phyloP scores from a whole-genome alignment of 37 sponge, comb jelly and placozoan genomes.

The Spongilla lacustris region DNA sequence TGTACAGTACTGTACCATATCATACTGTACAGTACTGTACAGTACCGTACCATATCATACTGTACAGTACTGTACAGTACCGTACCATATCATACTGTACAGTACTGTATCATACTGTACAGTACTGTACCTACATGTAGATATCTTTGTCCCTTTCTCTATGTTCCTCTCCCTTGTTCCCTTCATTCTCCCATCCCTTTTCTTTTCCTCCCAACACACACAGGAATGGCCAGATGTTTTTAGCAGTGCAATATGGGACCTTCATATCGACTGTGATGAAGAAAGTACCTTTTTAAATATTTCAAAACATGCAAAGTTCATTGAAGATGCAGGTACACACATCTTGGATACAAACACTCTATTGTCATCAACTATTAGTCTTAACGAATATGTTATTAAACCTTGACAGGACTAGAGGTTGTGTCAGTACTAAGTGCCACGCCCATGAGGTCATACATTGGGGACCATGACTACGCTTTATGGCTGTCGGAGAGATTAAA shows the following conservation, averaged over 20 bases:
- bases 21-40: no score
- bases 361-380: not conserved
- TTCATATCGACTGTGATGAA: constrained; percentile 68
- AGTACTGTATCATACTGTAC: no score
- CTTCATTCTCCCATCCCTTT: not conserved
- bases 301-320: constrained; percentile 58
- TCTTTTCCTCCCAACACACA: not conserved
- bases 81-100: no score
- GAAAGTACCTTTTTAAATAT: constrained; percentile 48
- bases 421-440: constrained; percentile 66
- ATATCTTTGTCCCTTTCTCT: no score
- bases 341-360: not conserved
- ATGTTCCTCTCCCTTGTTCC: not conserved
- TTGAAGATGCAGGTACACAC: constrained; percentile 60
- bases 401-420: constrained; percentile 58
- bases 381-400: not conserved
- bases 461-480: constrained; percentile 49
- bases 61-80: no score
- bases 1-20: no score
- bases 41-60: no score
- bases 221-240: constrained; percentile 59
- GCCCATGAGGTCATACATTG: constrained; percentile 55
- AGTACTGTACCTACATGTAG: no score
- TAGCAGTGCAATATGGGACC: constrained; percentile 70
- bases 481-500: constrained; percentile 58